A percentile compares a stretch with the other conserved stretches of the same genome.
These are phyloP conservation scores for Brachionus angularis DNA, from an alignment of 1,140 invertebrate genomes.

Conservation along the genomic window DNA sequence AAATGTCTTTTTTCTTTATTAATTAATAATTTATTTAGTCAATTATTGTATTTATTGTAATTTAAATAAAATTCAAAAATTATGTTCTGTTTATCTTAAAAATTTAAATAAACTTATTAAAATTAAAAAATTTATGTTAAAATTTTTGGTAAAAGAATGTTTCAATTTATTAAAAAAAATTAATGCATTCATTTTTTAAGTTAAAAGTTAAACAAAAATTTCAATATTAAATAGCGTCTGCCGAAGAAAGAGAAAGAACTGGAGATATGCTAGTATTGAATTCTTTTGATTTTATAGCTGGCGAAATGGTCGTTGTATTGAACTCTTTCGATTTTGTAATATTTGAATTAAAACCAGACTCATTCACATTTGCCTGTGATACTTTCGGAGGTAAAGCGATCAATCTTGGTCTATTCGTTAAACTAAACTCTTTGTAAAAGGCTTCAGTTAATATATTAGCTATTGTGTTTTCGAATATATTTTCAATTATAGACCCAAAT, in stretches of 20 bases:
- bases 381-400: conserved; percentile 52
- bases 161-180: too few species aligned
- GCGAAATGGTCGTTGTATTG: neutral
- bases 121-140: too few species aligned
- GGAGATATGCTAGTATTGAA: conserved; percentile 6
- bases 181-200: too few species aligned
- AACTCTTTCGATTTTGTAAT: neutral
- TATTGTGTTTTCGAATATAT: conserved; percentile 54
- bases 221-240: neutral
- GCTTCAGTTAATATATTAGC: conserved; percentile 56
- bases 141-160: too few species aligned
- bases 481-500: conserved; percentile 52
- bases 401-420: conserved; percentile 55
- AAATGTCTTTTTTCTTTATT: neutral
- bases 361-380: conserved; percentile 11
- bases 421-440: conserved; percentile 53
- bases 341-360: neutral
- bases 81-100: too few species aligned
- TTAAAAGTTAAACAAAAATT: too few species aligned
- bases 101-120: too few species aligned
- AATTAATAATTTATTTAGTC: conserved; percentile 10
- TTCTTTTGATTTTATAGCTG: neutral
- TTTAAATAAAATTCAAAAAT: too few species aligned
- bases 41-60: too few species aligned
- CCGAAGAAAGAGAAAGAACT: conserved; percentile 1